These are phyloP conservation scores for Tetranychus urticae DNA, from an alignment of 1,140 invertebrate species.

Conservation along the genomic window DNA sequence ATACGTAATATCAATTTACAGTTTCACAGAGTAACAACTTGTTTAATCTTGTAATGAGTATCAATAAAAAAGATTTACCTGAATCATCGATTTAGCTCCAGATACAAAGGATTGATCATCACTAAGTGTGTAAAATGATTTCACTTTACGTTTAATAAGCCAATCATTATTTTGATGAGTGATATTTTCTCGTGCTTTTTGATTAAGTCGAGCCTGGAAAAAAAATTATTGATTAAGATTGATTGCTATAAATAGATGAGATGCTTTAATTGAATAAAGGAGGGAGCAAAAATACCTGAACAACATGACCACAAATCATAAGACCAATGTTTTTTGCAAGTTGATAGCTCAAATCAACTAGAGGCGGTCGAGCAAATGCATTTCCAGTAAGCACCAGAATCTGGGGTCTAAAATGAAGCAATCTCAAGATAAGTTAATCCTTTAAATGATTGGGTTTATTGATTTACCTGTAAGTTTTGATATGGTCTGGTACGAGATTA, in stretches of 20 bases:
- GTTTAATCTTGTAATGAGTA: too few species aligned
- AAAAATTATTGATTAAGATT: background rate
- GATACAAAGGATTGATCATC: conserved; percentile 39
- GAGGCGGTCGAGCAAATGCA: conserved; percentile 24
- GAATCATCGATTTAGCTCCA: conserved; percentile 15
- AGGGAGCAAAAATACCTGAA: conserved; percentile 33
- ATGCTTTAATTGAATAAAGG: conserved; percentile 12
- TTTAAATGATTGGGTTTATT: background rate
- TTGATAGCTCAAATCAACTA: conserved; percentile 30
- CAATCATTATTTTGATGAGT: conserved; percentile 16
- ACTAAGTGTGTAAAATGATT: conserved; percentile 26
- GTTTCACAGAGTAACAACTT: too few species aligned
- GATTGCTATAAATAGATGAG: background rate
- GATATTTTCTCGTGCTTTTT: background rate
- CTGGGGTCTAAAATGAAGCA: conserved; percentile 23
- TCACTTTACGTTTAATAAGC: conserved; percentile 24
- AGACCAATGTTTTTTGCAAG: conserved; percentile 29
- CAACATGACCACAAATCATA: conserved; percentile 28
- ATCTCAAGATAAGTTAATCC: background rate
- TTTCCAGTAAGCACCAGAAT: conserved; percentile 29
- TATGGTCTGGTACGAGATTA: conserved; percentile 29
- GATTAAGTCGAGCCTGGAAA: background rate
- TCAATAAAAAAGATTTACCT: conserved; percentile 13
- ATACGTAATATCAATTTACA: too few species aligned
- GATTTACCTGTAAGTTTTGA: conserved; percentile 28